Evolutionary conservation across 2,888 invertebrate genomes (phyloP).

Genomic region (Andrena flavipes): DNA sequence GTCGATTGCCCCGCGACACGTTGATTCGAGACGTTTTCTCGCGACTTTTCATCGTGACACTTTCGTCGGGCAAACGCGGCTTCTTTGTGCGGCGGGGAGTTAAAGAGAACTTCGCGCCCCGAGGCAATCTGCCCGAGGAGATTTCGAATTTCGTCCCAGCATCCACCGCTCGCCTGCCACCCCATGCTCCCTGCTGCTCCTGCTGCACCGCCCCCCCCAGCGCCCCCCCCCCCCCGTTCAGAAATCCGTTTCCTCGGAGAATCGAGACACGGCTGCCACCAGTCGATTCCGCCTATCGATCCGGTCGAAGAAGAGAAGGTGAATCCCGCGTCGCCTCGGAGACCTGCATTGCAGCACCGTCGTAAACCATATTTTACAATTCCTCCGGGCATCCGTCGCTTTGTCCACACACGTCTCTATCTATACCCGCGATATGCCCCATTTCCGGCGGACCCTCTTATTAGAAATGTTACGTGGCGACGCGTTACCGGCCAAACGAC

Average conservation of each 20-base stretch:
- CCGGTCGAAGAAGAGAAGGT: slow-evolving; percentile 43
- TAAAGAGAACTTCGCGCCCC: slow-evolving; percentile 70
- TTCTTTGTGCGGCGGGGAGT: slow-evolving; percentile 70
- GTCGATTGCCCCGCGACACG: slow-evolving; percentile 68
- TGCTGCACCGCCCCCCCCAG: not conserved
- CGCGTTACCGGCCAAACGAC: too few species aligned
- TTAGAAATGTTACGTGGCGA: not conserved
- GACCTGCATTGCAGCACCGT: slow-evolving; percentile 58
- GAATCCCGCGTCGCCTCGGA: slow-evolving; percentile 44
- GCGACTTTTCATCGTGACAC: slow-evolving; percentile 66
- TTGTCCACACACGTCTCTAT: slow-evolving; percentile 35
- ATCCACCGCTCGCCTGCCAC: slow-evolving; percentile 5
- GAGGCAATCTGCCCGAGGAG: slow-evolving; percentile 70
- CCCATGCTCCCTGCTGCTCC: too few species aligned
- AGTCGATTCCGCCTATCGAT: slow-evolving; percentile 67
- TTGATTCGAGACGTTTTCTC: slow-evolving; percentile 68
- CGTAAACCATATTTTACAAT: slow-evolving; percentile 66
- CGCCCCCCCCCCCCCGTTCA: slow-evolving; percentile 35
- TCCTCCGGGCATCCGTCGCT: slow-evolving; percentile 54
- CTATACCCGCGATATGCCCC: slow-evolving; percentile 34
- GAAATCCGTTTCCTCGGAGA: slow-evolving; percentile 71
- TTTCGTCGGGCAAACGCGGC: slow-evolving; percentile 63
- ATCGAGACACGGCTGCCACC: slow-evolving; percentile 63
- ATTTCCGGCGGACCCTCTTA: slow-evolving; percentile 10
- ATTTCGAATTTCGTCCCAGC: slow-evolving; percentile 70